phyloP scores from a whole-genome alignment of 2,113 vertebrate genomes.

The Catharus minimus region DNA sequence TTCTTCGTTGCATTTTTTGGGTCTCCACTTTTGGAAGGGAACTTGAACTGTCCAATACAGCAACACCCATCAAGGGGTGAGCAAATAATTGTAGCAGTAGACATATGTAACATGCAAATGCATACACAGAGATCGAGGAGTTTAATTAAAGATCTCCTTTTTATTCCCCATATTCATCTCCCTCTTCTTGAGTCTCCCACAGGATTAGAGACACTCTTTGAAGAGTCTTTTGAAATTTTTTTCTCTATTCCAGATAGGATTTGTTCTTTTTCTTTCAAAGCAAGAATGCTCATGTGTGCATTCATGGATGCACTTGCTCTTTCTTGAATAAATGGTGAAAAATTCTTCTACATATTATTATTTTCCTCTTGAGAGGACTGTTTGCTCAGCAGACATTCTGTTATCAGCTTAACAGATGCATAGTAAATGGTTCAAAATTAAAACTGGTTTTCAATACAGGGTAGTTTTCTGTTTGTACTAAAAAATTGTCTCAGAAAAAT shows the following conservation, averaged over 20 bases:
- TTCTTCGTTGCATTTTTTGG: background rate
- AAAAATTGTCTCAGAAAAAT: background rate
- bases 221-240: background rate
- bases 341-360: background rate
- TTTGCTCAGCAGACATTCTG: background rate
- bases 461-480: background rate
- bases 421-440: background rate
- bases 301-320: background rate
- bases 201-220: background rate
- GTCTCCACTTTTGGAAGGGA: background rate
- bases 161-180: background rate
- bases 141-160: background rate
- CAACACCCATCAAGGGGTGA: background rate
- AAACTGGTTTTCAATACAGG: background rate
- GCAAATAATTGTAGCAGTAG: background rate
- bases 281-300: background rate
- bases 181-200: background rate
- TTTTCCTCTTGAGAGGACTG: background rate
- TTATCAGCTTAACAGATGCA: background rate
- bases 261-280: background rate
- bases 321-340: background rate
- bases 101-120: background rate
- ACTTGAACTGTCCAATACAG: background rate
- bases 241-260: background rate
- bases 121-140: background rate